Conservation (phyloP, 2,888 invertebrate genomes). For the Cinara cedri region DNA sequence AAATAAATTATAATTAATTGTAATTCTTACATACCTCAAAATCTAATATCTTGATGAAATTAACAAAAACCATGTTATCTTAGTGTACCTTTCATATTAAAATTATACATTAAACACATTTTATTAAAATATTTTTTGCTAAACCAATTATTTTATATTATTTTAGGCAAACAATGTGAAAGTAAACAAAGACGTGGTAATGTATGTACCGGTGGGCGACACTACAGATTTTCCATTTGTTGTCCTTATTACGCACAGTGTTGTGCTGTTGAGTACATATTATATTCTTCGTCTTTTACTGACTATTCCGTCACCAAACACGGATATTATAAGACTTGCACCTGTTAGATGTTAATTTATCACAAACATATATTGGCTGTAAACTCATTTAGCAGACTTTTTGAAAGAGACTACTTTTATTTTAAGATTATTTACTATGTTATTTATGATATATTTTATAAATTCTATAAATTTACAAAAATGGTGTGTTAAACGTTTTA, state of each 20-base stretch:
- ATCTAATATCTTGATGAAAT: no score
- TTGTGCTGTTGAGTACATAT: constrained; percentile 34
- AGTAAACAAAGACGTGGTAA: constrained; percentile 43
- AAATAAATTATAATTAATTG: no score
- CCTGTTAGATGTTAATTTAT: constrained; percentile 24
- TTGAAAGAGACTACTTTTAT: constrained; percentile 4
- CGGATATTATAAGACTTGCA: constrained; percentile 11
- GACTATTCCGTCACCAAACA: constrained; percentile 1
- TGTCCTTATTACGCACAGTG: constrained; percentile 28
- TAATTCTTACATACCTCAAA: no score
- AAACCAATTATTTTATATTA: not conserved
- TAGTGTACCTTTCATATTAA: not conserved
- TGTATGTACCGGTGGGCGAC: constrained; percentile 49
- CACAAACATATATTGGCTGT: not conserved
- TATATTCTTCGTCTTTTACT: constrained; percentile 41
- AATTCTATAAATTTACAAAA: not conserved
- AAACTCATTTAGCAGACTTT: constrained; percentile 1
- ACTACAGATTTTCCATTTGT: constrained; percentile 18
- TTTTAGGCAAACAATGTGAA: constrained; percentile 37
- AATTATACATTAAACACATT: not conserved
- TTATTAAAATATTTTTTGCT: not conserved
- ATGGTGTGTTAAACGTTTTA: not conserved
- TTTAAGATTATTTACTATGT: constrained; percentile 25
- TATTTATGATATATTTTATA: constrained; percentile 6
- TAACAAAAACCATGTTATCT: no score